Conservation (phyloP, 2,113 vertebrate genomes). For the Gavia stellata region DNA sequence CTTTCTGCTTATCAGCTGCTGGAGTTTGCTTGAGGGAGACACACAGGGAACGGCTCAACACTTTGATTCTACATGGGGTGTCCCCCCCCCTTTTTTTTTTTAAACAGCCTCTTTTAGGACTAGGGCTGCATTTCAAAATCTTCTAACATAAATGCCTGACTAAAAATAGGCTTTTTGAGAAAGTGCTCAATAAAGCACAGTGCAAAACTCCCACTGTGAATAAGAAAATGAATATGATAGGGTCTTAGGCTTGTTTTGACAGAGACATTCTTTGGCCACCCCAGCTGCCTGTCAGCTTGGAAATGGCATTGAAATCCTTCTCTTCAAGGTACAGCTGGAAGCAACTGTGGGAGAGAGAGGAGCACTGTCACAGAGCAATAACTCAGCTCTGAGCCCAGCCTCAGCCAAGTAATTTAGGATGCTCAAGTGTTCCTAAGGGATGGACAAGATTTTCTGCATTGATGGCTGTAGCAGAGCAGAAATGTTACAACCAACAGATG, state of each 20-base stretch:
- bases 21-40: not conserved
- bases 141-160: not conserved
- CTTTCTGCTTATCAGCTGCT: not conserved
- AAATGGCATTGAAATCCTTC: not conserved
- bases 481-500: not conserved
- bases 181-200: not conserved
- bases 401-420: not conserved
- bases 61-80: not conserved
- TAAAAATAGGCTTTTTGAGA: not conserved
- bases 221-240: not conserved
- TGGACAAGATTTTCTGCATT: not conserved
- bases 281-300: not conserved
- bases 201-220: not conserved
- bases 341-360: not conserved
- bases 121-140: not conserved
- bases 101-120: not conserved
- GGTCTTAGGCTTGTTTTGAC: not conserved
- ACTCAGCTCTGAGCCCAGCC: not conserved
- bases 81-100: rapidly evolving
- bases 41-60: not conserved
- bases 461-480: not conserved
- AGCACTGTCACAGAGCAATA: not conserved
- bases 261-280: not conserved
- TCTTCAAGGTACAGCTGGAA: not conserved
- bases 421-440: not conserved